phyloP scores from a whole-genome alignment of 1,140 invertebrate species.

The Drosophila tristis region DNA sequence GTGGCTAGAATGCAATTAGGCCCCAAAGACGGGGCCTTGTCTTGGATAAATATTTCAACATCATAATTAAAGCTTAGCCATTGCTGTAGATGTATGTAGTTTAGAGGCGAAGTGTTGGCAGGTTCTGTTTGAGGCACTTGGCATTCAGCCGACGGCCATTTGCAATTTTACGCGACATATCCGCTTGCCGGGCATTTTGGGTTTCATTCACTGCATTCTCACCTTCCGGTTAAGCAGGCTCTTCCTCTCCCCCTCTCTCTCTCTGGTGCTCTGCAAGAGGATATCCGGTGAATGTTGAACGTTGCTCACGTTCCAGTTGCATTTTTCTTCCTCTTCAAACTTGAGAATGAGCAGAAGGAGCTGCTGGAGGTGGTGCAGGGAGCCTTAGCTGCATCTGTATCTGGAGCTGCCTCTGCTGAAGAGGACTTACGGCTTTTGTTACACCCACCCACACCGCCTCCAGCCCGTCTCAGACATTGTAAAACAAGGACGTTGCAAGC shows the following conservation, averaged over 20 bases:
- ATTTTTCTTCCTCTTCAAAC: conserved; percentile 55
- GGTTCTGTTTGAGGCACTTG: conserved; percentile 3
- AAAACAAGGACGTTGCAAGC: conserved; percentile 53
- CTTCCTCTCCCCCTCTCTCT: conserved; percentile 24
- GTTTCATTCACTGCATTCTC: conserved; percentile 62
- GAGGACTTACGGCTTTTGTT: conserved; percentile 41
- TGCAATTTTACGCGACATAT: conserved; percentile 75
- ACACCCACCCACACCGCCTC: neutral
- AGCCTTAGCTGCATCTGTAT: conserved; percentile 1
- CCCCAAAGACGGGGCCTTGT: conserved; percentile 32
- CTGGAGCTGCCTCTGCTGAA: conserved; percentile 38
- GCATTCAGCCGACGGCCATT: conserved; percentile 54
- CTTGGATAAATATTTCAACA: conserved; percentile 44
- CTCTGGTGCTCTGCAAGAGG: conserved; percentile 55
- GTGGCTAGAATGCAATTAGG: conserved; percentile 64
- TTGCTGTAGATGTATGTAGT: neutral
- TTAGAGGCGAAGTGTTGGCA: neutral
- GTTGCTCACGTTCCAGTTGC: conserved; percentile 70
- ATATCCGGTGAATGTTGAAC: conserved; percentile 65
- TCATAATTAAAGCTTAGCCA: conserved; percentile 38
- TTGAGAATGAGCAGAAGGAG: conserved; percentile 12
- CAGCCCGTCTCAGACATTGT: conserved; percentile 54
- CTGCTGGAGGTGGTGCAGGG: no score
- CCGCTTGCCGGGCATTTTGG: conserved; percentile 74
- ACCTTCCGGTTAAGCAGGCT: conserved; percentile 20